These are phyloP conservation scores for Melanostoma mellinum DNA, from an alignment of 2,888 invertebrate genomes.

Conservation along the genomic window DNA sequence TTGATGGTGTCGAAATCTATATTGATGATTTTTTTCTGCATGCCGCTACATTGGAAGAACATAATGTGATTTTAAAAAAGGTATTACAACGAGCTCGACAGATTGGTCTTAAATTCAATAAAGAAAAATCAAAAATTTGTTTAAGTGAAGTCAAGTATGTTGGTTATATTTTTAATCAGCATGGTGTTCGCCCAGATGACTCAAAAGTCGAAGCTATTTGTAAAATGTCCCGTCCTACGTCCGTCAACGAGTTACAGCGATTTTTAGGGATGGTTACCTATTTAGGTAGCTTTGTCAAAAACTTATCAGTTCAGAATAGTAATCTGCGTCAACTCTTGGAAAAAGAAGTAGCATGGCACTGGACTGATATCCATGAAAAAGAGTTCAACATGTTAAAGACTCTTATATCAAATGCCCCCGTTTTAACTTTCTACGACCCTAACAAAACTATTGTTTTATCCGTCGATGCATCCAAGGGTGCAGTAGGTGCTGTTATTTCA, in stretches of 20 bases:
- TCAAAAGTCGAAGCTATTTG: constrained; percentile 47
- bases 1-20: constrained; percentile 41
- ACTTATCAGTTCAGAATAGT: constrained; percentile 14
- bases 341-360: constrained; percentile 58
- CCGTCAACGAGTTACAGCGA: constrained; percentile 44
- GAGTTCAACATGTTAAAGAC: constrained; percentile 49
- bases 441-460: constrained; percentile 62
- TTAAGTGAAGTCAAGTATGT: constrained; percentile 38
- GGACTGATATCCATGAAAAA: constrained; percentile 43
- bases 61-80: constrained; percentile 22
- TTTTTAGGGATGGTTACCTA: constrained; percentile 58
- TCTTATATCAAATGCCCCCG: constrained; percentile 41
- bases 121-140: constrained; percentile 24
- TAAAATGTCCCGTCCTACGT: constrained; percentile 44
- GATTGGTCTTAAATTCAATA: constrained; percentile 49
- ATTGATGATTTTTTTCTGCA: constrained; percentile 49
- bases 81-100: constrained; percentile 19
- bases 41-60: constrained; percentile 26
- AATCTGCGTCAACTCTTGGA: constrained; percentile 40
- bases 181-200: constrained; percentile 30
- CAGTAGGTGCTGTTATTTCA: constrained; percentile 55
- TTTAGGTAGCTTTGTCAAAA: constrained; percentile 24
- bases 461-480: constrained; percentile 61
- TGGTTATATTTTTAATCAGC: constrained; percentile 42
- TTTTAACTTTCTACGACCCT: constrained; percentile 66